A percentile compares a stretch with the other conserved stretches of the same genome.
phyloP scores from a whole-genome alignment of 2,113 vertebrate species.

The Fulica atra region DNA sequence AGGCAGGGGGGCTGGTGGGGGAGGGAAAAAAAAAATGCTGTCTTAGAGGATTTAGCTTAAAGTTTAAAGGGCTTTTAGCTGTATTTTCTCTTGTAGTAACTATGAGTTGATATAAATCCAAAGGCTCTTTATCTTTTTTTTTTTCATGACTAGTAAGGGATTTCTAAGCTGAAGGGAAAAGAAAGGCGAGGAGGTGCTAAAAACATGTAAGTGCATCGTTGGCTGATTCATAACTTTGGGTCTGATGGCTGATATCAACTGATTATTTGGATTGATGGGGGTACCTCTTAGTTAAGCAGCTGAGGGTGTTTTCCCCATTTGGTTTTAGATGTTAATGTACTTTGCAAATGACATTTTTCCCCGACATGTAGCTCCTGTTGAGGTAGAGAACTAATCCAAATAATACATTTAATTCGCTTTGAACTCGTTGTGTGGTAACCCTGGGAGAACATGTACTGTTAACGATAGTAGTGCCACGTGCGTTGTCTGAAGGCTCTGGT shows the following conservation, averaged over 20 bases:
- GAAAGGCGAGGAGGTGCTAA: not conserved
- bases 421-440: not conserved
- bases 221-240: not conserved
- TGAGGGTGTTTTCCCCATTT: not conserved
- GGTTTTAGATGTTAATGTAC: not conserved
- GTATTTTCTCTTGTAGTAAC: not conserved
- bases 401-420: not conserved
- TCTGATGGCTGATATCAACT: not conserved
- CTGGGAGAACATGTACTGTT: not conserved
- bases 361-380: not conserved
- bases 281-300: not conserved
- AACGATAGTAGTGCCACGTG: not conserved
- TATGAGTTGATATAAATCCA: constrained; percentile 22
- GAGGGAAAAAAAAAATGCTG: not conserved
- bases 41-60: constrained; percentile 1
- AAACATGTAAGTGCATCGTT: not conserved
- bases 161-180: not conserved
- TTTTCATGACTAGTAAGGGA: not conserved
- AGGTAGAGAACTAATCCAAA: not conserved
- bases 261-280: not conserved
- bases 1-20: not conserved
- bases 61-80: not conserved
- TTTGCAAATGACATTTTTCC: not conserved
- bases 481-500: not conserved
- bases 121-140: not conserved